Evolutionary conservation across 1,140 invertebrate species (phyloP), one percentile per base, ranked within the genome.

Genomic region (Tachypleus tridentatus): DNA sequence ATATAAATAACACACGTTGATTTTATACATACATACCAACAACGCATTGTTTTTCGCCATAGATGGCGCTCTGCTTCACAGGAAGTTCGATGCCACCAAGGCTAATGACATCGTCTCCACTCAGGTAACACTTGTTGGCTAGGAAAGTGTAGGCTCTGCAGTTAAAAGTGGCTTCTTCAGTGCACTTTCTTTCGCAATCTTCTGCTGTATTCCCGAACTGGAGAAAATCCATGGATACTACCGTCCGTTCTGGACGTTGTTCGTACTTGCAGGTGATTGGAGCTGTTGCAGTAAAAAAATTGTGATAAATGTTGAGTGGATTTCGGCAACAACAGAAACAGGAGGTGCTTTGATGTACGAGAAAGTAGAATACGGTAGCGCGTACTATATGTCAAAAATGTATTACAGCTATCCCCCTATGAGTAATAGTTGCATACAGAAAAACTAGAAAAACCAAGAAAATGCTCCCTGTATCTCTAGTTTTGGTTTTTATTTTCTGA

Each of bases 211-310:
- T 72, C 3, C 80, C 79, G 71, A 77, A 81, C 60, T 80, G 75
- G 4, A 81, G 69, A 29, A 77, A 75, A 69, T 81, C 80, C 77
- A 80, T 80, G 9, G 79, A 77, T 8, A 79, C 73, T 7, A 81
- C 76, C 5, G 76, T 75, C 7, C 73, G 72, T 57, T 77, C 77
- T 57, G 74, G 70, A 49, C 75, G 67, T 1, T 73, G 72, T 48
- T 74, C 73, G 69, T 79, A 81, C 2, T 78, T 74, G 68, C 80
- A 81, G 62, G 79, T 78, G 2, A 78, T 77, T 5, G 80, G 72
- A 61, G 74, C 79, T 81, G 63, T 10, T 48, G 4, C 7, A 48
- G 9, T 58, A n/a, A 58, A 58, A 54, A n/a, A 58, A 58, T 58
- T 47, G 58, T n/a, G 47, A n/a, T n/a, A 58, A 58, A 58, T n/a